Conservation (phyloP, 2,888 invertebrate species). For the Auanema freiburgensis region DNA sequence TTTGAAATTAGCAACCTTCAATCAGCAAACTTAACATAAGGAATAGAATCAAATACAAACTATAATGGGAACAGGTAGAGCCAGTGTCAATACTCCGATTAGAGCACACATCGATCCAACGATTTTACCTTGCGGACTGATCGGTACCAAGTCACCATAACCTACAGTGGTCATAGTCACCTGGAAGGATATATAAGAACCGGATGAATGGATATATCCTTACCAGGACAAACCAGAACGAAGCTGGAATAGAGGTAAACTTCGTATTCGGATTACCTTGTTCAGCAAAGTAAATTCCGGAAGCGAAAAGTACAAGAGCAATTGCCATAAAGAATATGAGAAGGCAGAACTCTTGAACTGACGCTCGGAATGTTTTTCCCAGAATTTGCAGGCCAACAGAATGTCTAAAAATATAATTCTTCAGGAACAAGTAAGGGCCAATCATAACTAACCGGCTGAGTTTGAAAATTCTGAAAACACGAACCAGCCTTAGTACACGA, state of each 20-base stretch:
- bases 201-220: slow-evolving; percentile 15
- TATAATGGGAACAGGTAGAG: slow-evolving; percentile 68
- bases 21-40: neutral
- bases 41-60: slow-evolving; percentile 42
- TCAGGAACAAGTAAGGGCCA: slow-evolving; percentile 4
- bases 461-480: slow-evolving; percentile 67
- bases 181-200: slow-evolving; percentile 24
- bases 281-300: slow-evolving; percentile 68
- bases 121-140: slow-evolving; percentile 65
- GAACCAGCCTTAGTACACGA: slow-evolving; percentile 67
- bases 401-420: slow-evolving; percentile 61
- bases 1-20: slow-evolving; percentile 67
- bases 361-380: slow-evolving; percentile 68
- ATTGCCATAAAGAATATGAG: slow-evolving; percentile 68
- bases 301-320: slow-evolving; percentile 60
- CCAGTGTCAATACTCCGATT: slow-evolving; percentile 67
- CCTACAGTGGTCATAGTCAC: slow-evolving; percentile 65
- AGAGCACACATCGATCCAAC: slow-evolving; percentile 67
- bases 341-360: slow-evolving; percentile 67
- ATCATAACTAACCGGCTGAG: slow-evolving; percentile 66
- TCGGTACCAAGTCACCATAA: slow-evolving; percentile 66
- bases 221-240: slow-evolving; percentile 63
- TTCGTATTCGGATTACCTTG: slow-evolving; percentile 64
- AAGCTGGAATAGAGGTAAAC: slow-evolving; percentile 63
- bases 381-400: slow-evolving; percentile 69